Base-by-base conservation (phyloP, 2,888 invertebrate genomes). In the Blastobasis adustella region DNA sequence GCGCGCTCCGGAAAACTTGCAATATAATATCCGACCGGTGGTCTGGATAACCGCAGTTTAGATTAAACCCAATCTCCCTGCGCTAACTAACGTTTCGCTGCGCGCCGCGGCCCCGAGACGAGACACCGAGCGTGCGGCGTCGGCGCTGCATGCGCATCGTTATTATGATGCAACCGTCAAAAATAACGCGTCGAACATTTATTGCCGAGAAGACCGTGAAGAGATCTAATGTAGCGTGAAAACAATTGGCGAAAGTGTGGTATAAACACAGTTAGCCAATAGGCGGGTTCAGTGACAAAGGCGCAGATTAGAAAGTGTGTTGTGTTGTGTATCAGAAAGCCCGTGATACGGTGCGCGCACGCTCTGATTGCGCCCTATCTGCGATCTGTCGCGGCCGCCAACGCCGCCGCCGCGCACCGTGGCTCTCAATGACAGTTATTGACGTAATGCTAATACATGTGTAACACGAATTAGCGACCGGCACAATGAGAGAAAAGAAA, bases 221-320 rank as follows among this genome's bases (percentile, higher is more conserved):
- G 67, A 76, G 71, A 76, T 73, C 73, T 79, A 84, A 82, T 86
- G 78, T 73, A 78, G 78, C 83, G 80, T 86, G 84, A 85, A 87
- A 86, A 87, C 88, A 87, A 87, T 87, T 78, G 85, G 88, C 85
- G 88, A 88, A 88, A 88, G 87, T 86, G 75, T 73, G 74, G 70
- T 75, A 76, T 78, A 78, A 76, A 76, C 63, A 69, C 72, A 75
- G 79, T 79, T 82, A 78, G 74, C 81, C 85, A 83, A 86, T 84
- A 80, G 77, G 71, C 67, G 72, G 74, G 73, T 74, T 71, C 72
- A 79, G 80, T 85, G 87, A 88, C 88, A 86, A 87, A 85, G 80
- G 74, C 82, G 79, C 75, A 85, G 85, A 86, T 86, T 88, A 88
- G 87, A 88, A 88, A 88, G 88, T 86, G 80, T 82, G 82, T 79